Conservation (phyloP, 2,797 vertebrate species). For the Aulostomus chinensis region DNA sequence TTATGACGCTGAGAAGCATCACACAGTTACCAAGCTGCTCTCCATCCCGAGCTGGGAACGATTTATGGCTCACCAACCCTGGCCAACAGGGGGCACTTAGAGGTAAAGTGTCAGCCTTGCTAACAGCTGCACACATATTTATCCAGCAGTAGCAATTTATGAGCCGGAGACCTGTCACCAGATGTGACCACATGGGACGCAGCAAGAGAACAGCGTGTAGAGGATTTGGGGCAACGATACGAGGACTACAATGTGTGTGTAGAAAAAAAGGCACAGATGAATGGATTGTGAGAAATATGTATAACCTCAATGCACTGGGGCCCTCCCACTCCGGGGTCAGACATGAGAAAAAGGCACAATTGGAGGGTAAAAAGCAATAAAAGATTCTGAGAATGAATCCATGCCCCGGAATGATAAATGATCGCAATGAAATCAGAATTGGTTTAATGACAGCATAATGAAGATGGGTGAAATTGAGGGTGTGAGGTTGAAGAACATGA, state of each 20-base stretch:
- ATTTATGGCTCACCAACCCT: constrained; percentile 58
- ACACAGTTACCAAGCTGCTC: constrained; percentile 1
- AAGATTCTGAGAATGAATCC: constrained; percentile 53
- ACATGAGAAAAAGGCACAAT: constrained; percentile 5
- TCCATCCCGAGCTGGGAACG: constrained; percentile 18
- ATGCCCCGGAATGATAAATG: constrained; percentile 56
- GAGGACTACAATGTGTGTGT: not conserved
- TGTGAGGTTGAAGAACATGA: constrained; percentile 47
- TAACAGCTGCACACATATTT: constrained; percentile 72
- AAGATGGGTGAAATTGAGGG: constrained; percentile 58
- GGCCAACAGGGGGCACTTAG: constrained; percentile 62
- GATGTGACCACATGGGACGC: constrained; percentile 43
- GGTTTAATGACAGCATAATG: constrained; percentile 64
- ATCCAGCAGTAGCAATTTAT: constrained; percentile 68
- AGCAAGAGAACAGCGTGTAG: not conserved
- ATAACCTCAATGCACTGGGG: constrained; percentile 30
- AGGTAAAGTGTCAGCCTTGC: constrained; percentile 69
- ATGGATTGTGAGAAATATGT: constrained; percentile 7
- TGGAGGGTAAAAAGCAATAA: constrained; percentile 42
- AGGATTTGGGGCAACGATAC: not conserved
- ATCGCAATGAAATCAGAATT: constrained; percentile 59
- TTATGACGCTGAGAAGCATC: not conserved
- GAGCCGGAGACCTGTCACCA: constrained; percentile 32
- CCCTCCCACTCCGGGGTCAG: constrained; percentile 45
- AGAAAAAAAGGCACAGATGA: not conserved